Evolutionary conservation across 2,113 vertebrate genomes (phyloP), one percentile per base, ranked within the genome.

Genomic region (Tretioscincus oriximinensis): DNA sequence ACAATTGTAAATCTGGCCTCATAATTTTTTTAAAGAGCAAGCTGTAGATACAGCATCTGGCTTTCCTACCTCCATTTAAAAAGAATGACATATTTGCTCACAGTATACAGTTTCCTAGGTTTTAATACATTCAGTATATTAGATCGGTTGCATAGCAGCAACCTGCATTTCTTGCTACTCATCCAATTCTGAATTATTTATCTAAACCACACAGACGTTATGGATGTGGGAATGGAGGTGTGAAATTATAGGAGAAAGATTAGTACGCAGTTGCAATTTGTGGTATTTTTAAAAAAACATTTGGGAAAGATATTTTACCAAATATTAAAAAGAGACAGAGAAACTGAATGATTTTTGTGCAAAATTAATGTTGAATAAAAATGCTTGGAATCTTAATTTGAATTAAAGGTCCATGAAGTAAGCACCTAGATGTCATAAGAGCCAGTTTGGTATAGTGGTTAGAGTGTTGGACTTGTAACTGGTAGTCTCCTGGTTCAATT

Each of bases 1-100:
- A 78, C 63, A 85, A 49, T 1, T 0, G 3, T 22, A 49, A 84
- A 4, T n/a, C 1, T 0, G 0, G 49, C 69, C 47, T 54, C 72
- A 78, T 64, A 2, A 72, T 77, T 8, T 22, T 9, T 22, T 29
- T 12, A 0, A 49, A 20, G 1, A 77, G 20, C 28, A 78, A 7
- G 29, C 11, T 41, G 67, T 22, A 68, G 60, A 76, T 61, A 51
- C 0, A 73, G 16, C n/a, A 58, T 58, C 35, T 84, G 29, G 16
- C 26, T 8, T 68, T 58, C 14, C 2, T 69, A 77, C 73, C 16
- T 45, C 73, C 54, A 58, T 58, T 1, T 41, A 41, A 41, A n/a
- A 76, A 83, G 88, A 74, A 61, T 58, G n/a, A 80, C 20, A 82
- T 35, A 73, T 9, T 22, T 54, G 24, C 26, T 24, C 21, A 20